phyloP scores from a whole-genome alignment of 2,888 invertebrate species.

The Keiferia lycopersicella region DNA sequence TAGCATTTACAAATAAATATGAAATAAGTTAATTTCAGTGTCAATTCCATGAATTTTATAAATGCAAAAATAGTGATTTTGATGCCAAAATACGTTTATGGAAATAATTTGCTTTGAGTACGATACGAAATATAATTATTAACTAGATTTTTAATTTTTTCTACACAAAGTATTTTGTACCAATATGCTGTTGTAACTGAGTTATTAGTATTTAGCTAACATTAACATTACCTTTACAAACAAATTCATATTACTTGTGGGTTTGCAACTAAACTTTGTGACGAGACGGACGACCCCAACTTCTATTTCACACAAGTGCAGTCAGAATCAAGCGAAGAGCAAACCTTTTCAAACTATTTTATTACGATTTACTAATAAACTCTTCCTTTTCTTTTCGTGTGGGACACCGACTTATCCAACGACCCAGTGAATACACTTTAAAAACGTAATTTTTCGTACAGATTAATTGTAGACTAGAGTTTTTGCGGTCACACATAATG shows the following conservation, averaged over 20 bases:
- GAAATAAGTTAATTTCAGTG: slow-evolving; percentile 44
- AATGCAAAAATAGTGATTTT: slow-evolving; percentile 54
- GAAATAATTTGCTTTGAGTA: not conserved
- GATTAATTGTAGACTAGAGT: no score
- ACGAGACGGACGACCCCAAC: slow-evolving; percentile 6
- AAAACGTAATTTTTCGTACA: no score
- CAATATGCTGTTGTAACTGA: slow-evolving; percentile 48
- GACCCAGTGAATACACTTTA: no score
- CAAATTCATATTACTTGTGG: not conserved
- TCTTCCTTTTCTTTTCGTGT: no score
- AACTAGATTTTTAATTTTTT: not conserved
- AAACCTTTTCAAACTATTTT: no score
- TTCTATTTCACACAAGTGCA: slow-evolving; percentile 6
- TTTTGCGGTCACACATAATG: no score
- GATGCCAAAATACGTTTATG: slow-evolving; percentile 59
- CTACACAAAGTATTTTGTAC: slow-evolving; percentile 52
- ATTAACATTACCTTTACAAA: not conserved
- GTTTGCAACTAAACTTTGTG: slow-evolving; percentile 4
- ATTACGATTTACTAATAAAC: no score
- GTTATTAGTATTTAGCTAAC: slow-evolving; percentile 26
- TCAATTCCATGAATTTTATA: slow-evolving; percentile 64
- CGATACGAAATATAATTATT: not conserved
- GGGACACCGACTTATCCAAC: no score
- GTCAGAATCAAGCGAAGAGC: not conserved
- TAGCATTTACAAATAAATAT: slow-evolving; percentile 47